Evolutionary conservation across 2,888 invertebrate species (phyloP), one percentile per base, ranked within the genome.

Genomic region (Campoplex nolae): DNA sequence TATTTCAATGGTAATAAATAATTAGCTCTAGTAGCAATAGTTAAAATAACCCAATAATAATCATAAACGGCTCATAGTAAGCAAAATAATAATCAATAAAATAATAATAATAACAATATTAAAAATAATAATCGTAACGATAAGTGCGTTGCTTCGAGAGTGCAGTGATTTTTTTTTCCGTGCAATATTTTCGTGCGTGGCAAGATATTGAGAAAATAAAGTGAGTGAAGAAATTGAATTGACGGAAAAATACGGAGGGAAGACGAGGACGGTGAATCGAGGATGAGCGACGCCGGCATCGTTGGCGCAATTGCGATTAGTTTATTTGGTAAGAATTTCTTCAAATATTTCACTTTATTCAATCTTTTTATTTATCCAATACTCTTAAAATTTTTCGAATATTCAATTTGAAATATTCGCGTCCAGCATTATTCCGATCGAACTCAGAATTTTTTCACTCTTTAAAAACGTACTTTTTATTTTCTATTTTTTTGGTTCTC

Each of bases 241-340:
- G 48, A 45, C 13, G 71, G 76, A 62, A 51, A 23, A 51, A 23
- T 23, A 35, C 51, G 35, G 54, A 48, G 58, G 18, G 62, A 38
- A 23, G 54, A 65, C 70, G 11, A 38, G n/a, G 11, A 75, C 75
- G 62, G 18, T 56, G 16, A 71, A 74, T 32, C 68, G 87, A 93
- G 89, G 85, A 93, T 93, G 93, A 93, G 92, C 92, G 93, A 93
- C 92, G 78, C 78, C 56, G 93, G 93, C 80, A 93, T 93, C 86
- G 93, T 93, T 88, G 92, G 93, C 88, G 93, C 93, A 48, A 93
- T 93, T 88, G 92, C 93, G 88, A 93, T 93, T 89, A 93, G 93
- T 91, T 91, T 93, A 88, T 93, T 93, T 90, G 93, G 93, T 93
- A 93, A 88, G 90, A 48, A 86, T 89, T 89, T 68, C 62, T 73